Evolutionary conservation across 2,797 vertebrate genomes (phyloP).

Genomic region (Characodon lateralis): DNA sequence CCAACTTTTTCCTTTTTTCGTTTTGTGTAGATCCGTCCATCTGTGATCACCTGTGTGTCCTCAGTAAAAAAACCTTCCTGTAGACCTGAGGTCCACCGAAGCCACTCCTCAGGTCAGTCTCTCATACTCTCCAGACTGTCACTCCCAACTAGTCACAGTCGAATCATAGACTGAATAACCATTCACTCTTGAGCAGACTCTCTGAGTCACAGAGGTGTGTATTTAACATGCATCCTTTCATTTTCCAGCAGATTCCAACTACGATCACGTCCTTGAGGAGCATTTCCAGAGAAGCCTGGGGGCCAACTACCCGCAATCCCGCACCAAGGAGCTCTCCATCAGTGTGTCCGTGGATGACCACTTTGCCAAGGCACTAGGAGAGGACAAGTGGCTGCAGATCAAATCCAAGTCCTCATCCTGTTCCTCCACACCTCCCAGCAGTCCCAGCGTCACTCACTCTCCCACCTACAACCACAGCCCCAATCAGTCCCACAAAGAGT

Average conservation of each 20-base stretch:
- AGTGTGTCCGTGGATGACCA: conserved; percentile 85
- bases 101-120: conserved; percentile 71
- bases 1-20: not conserved
- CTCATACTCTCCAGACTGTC: conserved; percentile 28
- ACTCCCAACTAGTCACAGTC: conserved; percentile 29
- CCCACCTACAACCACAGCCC: conserved; percentile 73
- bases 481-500: conserved; percentile 67
- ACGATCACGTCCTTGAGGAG: conserved; percentile 81
- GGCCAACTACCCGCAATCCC: conserved; percentile 70
- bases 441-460: conserved; percentile 77
- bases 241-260: conserved; percentile 69
- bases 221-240: conserved; percentile 37
- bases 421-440: conserved; percentile 82
- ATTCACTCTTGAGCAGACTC: conserved; percentile 3
- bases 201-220: conserved; percentile 60
- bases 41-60: conserved; percentile 83
- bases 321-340: conserved; percentile 77
- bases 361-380: conserved; percentile 84
- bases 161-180: conserved; percentile 16
- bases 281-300: conserved; percentile 85
- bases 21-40: conserved; percentile 78
- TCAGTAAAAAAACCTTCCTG: conserved; percentile 68
- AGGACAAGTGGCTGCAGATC: conserved; percentile 82
- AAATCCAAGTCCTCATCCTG: conserved; percentile 78
- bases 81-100: conserved; percentile 61